Percentiles rank a stretch among this genome's conserved stretches.
These are phyloP conservation scores for Dicrurus megarhynchus DNA, from an alignment of 2,113 vertebrate species.

Conservation along the genomic window DNA sequence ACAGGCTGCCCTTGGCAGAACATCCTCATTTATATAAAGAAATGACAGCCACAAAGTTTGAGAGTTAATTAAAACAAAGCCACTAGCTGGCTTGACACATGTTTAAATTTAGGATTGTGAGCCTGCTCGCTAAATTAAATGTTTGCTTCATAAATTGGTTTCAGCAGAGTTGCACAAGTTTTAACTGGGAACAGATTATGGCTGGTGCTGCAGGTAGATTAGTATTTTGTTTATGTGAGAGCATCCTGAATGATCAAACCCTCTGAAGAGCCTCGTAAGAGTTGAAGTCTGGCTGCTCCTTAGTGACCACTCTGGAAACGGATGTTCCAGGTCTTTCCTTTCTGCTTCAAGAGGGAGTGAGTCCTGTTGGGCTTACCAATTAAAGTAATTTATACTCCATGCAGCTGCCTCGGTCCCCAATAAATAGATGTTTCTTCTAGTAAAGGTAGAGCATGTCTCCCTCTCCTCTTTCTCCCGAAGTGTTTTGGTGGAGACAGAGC, in stretches of 20 bases:
- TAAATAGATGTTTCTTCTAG: not conserved
- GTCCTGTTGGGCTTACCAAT: not conserved
- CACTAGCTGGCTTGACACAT: conserved; percentile 48
- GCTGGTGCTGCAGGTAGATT: not conserved
- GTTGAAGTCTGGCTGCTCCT: not conserved
- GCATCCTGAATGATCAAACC: not conserved
- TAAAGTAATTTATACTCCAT: not conserved
- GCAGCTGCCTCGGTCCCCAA: not conserved
- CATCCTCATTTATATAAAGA: conserved; percentile 39
- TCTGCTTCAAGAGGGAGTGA: not conserved
- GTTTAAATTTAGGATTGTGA: conserved; percentile 54
- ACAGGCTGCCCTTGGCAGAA: conserved; percentile 46
- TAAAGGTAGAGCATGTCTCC: not conserved
- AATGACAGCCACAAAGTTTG: conserved; percentile 41
- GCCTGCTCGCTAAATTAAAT: conserved; percentile 43
- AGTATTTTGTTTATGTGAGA: not conserved
- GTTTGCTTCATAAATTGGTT: conserved; percentile 52
- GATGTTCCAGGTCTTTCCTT: not conserved
- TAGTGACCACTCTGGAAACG: not conserved
- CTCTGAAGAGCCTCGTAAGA: not conserved
- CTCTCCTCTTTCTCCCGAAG: not conserved
- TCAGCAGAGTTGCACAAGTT: not conserved
- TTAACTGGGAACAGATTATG: not conserved
- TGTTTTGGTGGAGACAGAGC: not conserved
- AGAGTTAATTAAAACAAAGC: conserved; percentile 62